These are phyloP conservation scores for Centrocercus urophasianus DNA, from an alignment of 2,113 vertebrate species.

Conservation along the genomic window DNA sequence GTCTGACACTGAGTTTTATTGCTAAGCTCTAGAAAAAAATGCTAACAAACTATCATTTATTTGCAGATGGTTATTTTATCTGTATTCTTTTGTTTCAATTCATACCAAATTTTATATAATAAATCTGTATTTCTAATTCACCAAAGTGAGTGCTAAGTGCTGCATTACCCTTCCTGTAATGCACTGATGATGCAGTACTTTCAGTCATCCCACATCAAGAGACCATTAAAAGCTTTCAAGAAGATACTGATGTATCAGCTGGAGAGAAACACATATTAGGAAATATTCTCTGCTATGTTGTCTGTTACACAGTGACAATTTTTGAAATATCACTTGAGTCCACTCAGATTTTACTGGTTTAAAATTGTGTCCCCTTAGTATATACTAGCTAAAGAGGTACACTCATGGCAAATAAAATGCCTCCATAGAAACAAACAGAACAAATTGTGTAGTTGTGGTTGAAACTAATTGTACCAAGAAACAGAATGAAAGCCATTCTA, in stretches of 20 bases:
- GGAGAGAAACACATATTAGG: not conserved
- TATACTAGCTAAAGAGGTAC: not conserved
- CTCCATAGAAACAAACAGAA: not conserved
- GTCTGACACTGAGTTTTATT: not conserved
- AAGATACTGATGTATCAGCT: not conserved
- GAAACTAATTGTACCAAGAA: not conserved
- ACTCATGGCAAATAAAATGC: not conserved
- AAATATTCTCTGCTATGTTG: too few relatives aligned
- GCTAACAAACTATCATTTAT: not conserved
- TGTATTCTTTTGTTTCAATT: not conserved
- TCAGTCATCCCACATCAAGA: not conserved
- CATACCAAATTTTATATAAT: not conserved
- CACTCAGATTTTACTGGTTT: not conserved
- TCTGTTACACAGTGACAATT: not conserved
- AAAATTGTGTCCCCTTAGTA: not conserved
- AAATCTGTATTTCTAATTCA: not conserved
- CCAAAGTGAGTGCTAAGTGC: not conserved
- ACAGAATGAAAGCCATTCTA: not conserved
- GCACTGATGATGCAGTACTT: rapidly evolving
- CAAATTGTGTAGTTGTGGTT: not conserved
- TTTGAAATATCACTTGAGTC: not conserved
- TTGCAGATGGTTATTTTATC: not conserved
- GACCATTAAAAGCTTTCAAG: not conserved
- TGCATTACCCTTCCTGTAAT: not conserved
- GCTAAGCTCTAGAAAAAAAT: not conserved